Conservation (phyloP, 2,888 invertebrate species). For the Hetaerina titia region DNA sequence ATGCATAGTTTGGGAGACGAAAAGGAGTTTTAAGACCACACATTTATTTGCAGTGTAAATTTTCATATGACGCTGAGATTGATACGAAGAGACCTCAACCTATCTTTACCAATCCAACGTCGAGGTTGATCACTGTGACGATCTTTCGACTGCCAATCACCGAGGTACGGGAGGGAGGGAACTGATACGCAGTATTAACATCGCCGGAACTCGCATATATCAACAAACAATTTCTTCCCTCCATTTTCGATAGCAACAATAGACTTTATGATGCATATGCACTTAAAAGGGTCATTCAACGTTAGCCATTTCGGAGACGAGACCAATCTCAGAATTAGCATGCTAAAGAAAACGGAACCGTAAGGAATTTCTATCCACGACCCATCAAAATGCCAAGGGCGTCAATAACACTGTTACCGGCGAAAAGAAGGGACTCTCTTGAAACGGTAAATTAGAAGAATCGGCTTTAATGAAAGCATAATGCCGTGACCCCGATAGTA, state of each 20-base stretch:
- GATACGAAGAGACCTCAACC: too few relatives aligned
- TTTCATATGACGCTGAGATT: too few relatives aligned
- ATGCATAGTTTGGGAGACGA: too few relatives aligned
- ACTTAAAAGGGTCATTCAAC: not conserved
- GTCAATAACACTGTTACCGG: not conserved
- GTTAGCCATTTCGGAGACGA: not conserved
- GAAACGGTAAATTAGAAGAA: not conserved
- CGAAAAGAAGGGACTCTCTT: not conserved
- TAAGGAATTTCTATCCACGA: conserved; percentile 43
- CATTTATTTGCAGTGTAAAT: too few relatives aligned
- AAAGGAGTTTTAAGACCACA: too few relatives aligned
- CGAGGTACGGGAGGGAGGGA: too few relatives aligned
- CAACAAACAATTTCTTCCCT: too few relatives aligned
- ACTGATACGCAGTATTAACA: too few relatives aligned
- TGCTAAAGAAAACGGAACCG: conserved; percentile 49
- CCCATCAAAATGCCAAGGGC: conserved; percentile 35
- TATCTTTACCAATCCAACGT: too few relatives aligned
- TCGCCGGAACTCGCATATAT: too few relatives aligned
- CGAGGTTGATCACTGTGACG: too few relatives aligned
- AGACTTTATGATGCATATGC: not conserved
- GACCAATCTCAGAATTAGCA: conserved; percentile 25
- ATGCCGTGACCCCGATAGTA: not conserved
- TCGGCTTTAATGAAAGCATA: not conserved
- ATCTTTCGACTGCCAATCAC: too few relatives aligned
- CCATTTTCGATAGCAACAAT: not conserved